Conservation (phyloP, 2,113 vertebrate species). For the Vulpes lagopus region DNA sequence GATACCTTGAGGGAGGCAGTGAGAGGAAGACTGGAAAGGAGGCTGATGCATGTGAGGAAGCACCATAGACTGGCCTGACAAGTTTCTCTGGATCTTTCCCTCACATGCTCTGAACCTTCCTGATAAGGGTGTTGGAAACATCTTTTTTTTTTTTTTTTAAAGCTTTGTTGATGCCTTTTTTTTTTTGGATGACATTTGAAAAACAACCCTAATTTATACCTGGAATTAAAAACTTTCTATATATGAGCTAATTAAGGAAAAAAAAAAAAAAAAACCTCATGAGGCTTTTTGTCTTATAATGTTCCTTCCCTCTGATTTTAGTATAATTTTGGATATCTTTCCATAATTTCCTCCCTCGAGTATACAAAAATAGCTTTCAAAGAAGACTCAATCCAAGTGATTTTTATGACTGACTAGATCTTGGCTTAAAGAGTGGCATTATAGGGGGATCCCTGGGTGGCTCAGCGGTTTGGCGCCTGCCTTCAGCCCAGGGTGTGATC, state of each 20-base stretch:
- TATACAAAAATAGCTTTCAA: constrained; percentile 57
- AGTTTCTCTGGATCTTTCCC: background rate
- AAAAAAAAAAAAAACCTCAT: background rate
- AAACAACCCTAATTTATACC: constrained; percentile 74
- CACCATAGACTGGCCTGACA: background rate
- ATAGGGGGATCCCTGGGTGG: no score
- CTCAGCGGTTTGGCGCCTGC: no score
- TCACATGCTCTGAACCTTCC: background rate
- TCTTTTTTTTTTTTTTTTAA: background rate
- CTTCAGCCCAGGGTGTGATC: no score
- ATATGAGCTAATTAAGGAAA: constrained; percentile 76
- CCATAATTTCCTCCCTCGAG: constrained; percentile 46
- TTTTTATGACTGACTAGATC: constrained; percentile 46
- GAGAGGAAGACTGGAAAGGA: background rate
- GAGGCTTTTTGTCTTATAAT: constrained; percentile 75
- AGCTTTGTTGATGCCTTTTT: background rate
- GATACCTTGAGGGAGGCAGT: background rate
- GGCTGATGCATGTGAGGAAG: background rate
- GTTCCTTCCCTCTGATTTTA: constrained; percentile 61
- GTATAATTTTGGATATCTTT: constrained; percentile 61
- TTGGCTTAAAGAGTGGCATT: constrained; percentile 46
- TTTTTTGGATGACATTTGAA: constrained; percentile 68
- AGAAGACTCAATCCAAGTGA: constrained; percentile 29
- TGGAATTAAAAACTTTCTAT: constrained; percentile 66
- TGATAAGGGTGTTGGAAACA: background rate